Evolutionary conservation across 2,797 vertebrate genomes (phyloP).

Genomic region (Tauraco hartlaubi): DNA sequence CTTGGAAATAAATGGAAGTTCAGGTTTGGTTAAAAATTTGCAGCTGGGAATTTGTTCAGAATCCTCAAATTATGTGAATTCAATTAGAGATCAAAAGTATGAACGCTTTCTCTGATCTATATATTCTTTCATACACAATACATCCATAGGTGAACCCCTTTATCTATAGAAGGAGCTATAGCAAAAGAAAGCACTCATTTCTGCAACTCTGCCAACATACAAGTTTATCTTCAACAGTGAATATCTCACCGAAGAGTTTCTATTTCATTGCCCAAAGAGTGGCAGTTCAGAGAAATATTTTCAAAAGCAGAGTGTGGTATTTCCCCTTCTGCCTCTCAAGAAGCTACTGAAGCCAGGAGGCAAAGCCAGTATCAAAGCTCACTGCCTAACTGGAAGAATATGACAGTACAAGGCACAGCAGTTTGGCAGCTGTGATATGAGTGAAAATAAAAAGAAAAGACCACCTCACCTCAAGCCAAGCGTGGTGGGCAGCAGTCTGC

Average conservation of each 20-base stretch:
- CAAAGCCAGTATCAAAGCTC: background rate
- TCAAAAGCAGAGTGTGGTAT: background rate
- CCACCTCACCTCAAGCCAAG: background rate
- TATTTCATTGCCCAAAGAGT: background rate
- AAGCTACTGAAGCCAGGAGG: background rate
- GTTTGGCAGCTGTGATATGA: background rate
- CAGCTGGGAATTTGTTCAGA: background rate
- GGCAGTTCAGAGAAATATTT: background rate
- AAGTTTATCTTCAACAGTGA: background rate
- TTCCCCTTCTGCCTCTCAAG: background rate
- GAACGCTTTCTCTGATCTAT: background rate
- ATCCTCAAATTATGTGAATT: background rate
- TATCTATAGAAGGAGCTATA: background rate
- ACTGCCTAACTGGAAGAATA: background rate
- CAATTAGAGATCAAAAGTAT: background rate
- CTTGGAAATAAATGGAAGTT: background rate
- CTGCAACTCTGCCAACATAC: background rate
- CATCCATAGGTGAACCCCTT: background rate
- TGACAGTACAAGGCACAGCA: background rate
- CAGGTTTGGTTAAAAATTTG: background rate
- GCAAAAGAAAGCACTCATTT: background rate
- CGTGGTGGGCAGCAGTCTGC: rapidly evolving
- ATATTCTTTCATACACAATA: background rate
- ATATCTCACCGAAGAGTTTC: background rate
- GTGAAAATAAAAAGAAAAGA: background rate